Percentiles rank a stretch among this genome's conserved stretches.
phyloP scores from a whole-genome alignment of 1,140 invertebrate genomes.

The Trichoplusia ni region DNA sequence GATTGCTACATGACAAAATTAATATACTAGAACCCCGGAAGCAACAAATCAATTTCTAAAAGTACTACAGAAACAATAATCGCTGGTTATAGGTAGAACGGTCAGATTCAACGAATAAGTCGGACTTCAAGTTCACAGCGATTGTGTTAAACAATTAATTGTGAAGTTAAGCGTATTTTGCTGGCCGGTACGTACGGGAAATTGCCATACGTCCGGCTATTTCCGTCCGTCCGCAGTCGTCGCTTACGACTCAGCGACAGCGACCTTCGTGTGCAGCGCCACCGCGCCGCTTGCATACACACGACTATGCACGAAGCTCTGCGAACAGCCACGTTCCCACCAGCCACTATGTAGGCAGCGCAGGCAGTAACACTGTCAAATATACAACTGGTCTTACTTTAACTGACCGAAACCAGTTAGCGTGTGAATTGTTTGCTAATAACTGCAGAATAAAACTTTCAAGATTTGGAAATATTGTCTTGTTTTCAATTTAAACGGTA shows the following conservation, averaged over 20 bases:
- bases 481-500: too few species aligned
- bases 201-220: conserved; percentile 67
- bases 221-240: conserved; percentile 58
- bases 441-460: background rate
- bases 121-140: background rate
- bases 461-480: too few species aligned
- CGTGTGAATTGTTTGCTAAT: background rate
- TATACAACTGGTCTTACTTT: conserved; percentile 18
- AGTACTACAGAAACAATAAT: too few species aligned
- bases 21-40: too few species aligned
- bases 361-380: conserved; percentile 17
- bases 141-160: conserved; percentile 11
- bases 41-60: too few species aligned
- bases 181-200: conserved; percentile 49
- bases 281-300: conserved; percentile 31
- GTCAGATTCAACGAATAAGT: too few species aligned
- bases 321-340: background rate
- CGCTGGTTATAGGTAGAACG: too few species aligned
- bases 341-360: too few species aligned
- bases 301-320: background rate
- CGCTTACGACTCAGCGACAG: conserved; percentile 29
- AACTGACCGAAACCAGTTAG: conserved; percentile 1
- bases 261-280: conserved; percentile 66
- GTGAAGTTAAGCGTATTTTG: conserved; percentile 18
- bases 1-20: too few species aligned